Base-by-base conservation (phyloP, 2,797 vertebrate genomes). In the Liasis olivaceus region DNA sequence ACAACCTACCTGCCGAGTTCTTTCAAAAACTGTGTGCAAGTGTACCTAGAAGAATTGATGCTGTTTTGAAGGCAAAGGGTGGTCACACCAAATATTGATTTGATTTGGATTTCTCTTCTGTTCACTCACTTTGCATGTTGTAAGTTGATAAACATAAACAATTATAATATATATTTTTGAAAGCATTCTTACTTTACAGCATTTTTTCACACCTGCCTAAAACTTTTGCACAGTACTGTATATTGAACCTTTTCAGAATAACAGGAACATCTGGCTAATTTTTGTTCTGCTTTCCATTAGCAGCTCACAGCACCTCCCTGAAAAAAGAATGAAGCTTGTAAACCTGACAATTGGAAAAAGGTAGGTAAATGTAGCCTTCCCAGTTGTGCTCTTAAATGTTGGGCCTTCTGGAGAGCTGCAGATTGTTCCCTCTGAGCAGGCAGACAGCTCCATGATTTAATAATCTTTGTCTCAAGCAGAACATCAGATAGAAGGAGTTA, bases 401-500 rank as follows among this genome's bases (percentile, higher is more conserved):
- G 1, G 36, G 69, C 24, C 15, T 85, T 54, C 62, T 85, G 51
- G 60, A 72, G 58, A 66, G 88, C 51, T 20, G 36, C 77, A 15
- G 1, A 4, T 1, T 51, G 58, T 85, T 94, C 64, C 6, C 13
- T n/a, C 15, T 51, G 54, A 91, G 59, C 42, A 91, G 54, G 36
- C 89, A 93, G 56, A 20, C 42, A 86, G 28, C 62, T 63, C 62
- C 12, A 28, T 92, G 85, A 94, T 94, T 94, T 92, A 92, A 94
- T 92, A 60, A 90, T 88, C 22, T 85, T 89, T 91, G 36, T 90
- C 89, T 94, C 72, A 89, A 4, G 22, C 64, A 91, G 63, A 87
- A 85, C 60, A 77, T 66, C 59, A 92, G 54, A 69, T 31, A 94
- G 72, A 93, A 66, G 51, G 92, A 56, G 63, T 5, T 90, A 89